phyloP scores from a whole-genome alignment of 2,888 invertebrate genomes.

The Aricia artaxerxes region DNA sequence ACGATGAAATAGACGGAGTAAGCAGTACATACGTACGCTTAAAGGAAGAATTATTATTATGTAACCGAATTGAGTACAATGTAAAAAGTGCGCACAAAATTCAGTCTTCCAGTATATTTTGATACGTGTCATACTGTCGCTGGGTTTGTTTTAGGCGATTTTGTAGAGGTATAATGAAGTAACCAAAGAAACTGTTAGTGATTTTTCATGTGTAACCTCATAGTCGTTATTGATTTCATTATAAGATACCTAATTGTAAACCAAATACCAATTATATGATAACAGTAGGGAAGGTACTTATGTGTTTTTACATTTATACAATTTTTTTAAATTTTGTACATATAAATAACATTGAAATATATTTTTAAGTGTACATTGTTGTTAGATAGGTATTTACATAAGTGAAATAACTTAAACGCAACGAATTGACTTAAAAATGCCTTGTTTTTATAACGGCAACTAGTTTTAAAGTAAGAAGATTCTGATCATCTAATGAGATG shows the following conservation, averaged over 20 bases:
- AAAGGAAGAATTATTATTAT: not conserved
- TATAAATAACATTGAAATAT: not conserved
- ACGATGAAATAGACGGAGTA: not conserved
- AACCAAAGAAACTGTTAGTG: conserved; percentile 29
- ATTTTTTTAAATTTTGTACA: conserved; percentile 14
- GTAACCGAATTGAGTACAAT: not conserved
- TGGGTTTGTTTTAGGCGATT: not conserved
- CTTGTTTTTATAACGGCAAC: not conserved
- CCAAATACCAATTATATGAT: not conserved
- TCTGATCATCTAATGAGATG: not conserved
- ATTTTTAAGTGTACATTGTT: conserved; percentile 24
- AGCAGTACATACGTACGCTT: not conserved
- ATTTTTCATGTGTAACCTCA: conserved; percentile 18
- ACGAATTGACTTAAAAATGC: conserved; percentile 22
- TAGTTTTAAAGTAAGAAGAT: not conserved
- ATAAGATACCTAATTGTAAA: not conserved
- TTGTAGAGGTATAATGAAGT: not conserved
- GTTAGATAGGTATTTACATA: conserved; percentile 6
- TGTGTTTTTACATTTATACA: conserved; percentile 8
- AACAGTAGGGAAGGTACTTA: not conserved
- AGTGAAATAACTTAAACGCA: conserved; percentile 10
- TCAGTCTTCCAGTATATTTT: conserved; percentile 30
- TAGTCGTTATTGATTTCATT: conserved; percentile 3
- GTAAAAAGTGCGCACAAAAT: conserved; percentile 12
- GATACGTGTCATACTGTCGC: not conserved